Evolutionary conservation across 2,888 invertebrate species (phyloP), one percentile per base, ranked within the genome.

Genomic region (Yponomeuta sedellus): DNA sequence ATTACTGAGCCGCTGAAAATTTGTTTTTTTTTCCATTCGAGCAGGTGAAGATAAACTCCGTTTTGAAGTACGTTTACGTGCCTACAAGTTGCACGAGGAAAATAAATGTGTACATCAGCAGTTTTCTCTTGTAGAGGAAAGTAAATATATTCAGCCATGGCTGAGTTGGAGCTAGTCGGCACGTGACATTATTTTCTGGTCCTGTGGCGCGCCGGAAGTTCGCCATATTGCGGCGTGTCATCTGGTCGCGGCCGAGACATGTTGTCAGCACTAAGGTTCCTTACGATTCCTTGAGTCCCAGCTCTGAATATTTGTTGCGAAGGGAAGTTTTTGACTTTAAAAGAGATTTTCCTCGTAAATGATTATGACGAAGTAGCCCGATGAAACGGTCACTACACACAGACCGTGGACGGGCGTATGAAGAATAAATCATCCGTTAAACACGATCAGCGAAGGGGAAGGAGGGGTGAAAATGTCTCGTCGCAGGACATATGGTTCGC

Each of bases 361-460:
- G 44, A 12, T 52, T 16, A 52, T 52, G 44, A 52, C 44, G 44
- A 16, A 52, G 44, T 52, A 8, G 16, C 16, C 44, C 44, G 44
- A 8, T 16, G 44, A 16, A 62, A n/a, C 34, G 34, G 34, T 62
- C 62, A 62, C 20, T 12, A 62, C 34, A 40, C 39, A 39, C 62
- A 62, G 10, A 10, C 62, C 19, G 19, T 39, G 10, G 39, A 39
- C 20, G 20, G 22, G 19, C 39, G 63, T 63, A 63, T 19, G 72
- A 71, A 69, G 77, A 76, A 83, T 84, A 85, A 85, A 86, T 83
- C 83, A 83, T 79, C 80, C 80, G 80, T 83, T 81, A 82, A 83
- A 83, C 73, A 79, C 80, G 80, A 77, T 77, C 79, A 78, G 73
- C 74, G 77, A 74, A 73, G 77, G 78, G 80, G 74, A 72, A 75